Evolutionary conservation across 2,888 invertebrate species (phyloP).

Genomic region (Calliphora vomitoria): DNA sequence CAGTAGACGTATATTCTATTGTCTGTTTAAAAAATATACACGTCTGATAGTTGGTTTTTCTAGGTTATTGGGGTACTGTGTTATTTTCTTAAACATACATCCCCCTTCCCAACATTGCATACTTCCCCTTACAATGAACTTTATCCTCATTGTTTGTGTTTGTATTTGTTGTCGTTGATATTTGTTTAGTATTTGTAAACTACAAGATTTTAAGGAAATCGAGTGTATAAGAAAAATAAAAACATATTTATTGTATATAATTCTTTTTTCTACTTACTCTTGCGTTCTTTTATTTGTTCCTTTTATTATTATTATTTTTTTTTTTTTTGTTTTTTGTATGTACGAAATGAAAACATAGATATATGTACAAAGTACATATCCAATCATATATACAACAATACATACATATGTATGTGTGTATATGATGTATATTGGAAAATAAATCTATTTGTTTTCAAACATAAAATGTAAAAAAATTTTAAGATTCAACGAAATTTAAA

Average conservation of each 20-base stretch:
- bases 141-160: not conserved
- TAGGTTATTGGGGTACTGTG: slow-evolving; percentile 33
- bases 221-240: slow-evolving; percentile 28
- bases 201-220: slow-evolving; percentile 49
- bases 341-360: too few relatives aligned
- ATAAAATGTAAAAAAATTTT: too few relatives aligned
- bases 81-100: slow-evolving; percentile 5
- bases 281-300: not conserved
- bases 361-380: too few relatives aligned
- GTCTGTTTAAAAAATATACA: not conserved
- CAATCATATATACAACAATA: too few relatives aligned
- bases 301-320: not conserved
- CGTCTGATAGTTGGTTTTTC: slow-evolving; percentile 9
- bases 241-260: slow-evolving; percentile 17
- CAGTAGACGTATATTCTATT: too few relatives aligned
- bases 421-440: too few relatives aligned
- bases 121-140: not conserved
- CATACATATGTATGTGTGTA: too few relatives aligned
- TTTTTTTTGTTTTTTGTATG: not conserved
- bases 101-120: too few relatives aligned
- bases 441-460: too few relatives aligned
- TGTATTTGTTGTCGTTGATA: slow-evolving; percentile 3
- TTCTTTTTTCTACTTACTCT: not conserved
- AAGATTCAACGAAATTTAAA: too few relatives aligned
- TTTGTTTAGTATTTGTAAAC: slow-evolving; percentile 35